These are phyloP conservation scores for Pecten maximus DNA, from an alignment of 2,888 invertebrate genomes.

Conservation along the genomic window DNA sequence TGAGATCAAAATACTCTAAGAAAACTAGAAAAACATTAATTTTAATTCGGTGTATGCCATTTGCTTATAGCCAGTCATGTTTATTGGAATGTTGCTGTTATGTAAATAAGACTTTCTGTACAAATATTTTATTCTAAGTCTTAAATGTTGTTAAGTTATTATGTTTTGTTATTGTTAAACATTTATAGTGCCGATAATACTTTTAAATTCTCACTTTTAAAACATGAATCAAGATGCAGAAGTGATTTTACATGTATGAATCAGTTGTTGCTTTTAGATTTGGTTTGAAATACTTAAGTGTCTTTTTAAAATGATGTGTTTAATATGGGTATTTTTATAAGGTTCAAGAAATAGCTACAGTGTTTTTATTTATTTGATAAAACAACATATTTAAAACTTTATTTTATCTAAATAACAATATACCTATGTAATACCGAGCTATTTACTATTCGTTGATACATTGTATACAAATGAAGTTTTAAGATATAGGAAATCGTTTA, in stretches of 20 bases:
- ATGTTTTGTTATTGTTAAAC: not conserved
- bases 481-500: too few species aligned
- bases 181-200: not conserved
- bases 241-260: not conserved
- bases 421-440: too few species aligned
- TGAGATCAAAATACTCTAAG: not conserved
- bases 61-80: not conserved
- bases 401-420: too few species aligned
- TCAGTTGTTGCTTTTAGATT: not conserved
- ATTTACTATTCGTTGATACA: too few species aligned
- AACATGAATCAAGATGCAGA: not conserved
- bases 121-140: not conserved
- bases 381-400: too few species aligned
- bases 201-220: not conserved
- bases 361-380: too few species aligned
- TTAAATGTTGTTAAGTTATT: not conserved
- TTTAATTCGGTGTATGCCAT: not conserved
- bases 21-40: not conserved
- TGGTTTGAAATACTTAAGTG: not conserved
- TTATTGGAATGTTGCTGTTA: not conserved
- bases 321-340: too few species aligned
- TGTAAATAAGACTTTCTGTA: not conserved
- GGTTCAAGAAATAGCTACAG: too few species aligned
- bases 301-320: too few species aligned
- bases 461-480: too few species aligned